A percentile compares a stretch with the other conserved stretches of the same genome.
Evolutionary conservation across 2,888 invertebrate genomes (phyloP).

Genomic region (Drosophila fungiperda): DNA sequence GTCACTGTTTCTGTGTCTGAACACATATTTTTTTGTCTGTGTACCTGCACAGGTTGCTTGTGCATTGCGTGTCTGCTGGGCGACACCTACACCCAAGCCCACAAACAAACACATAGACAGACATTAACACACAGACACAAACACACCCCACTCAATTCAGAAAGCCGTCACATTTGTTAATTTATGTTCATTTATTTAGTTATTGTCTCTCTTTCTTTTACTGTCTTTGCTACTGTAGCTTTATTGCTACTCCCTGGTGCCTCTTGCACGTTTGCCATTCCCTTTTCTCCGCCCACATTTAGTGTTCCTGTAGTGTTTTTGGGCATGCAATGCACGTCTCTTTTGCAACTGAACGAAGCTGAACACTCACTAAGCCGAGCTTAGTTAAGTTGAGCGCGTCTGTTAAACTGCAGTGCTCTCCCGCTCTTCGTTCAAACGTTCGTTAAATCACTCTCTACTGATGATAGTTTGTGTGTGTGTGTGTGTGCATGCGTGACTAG

Average conservation of each 20-base stretch:
- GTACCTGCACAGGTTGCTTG: conserved; percentile 22
- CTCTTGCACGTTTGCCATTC: conserved; percentile 18
- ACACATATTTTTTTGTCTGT: not conserved
- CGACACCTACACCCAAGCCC: conserved; percentile 14
- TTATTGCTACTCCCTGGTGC: conserved; percentile 19
- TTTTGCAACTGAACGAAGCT: conserved; percentile 23
- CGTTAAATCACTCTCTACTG: conserved; percentile 40
- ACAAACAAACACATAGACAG: conserved; percentile 11
- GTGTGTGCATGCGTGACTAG: conserved; percentile 70
- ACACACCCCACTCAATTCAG: conserved; percentile 24
- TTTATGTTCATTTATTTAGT: conserved; percentile 64
- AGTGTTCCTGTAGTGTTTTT: conserved; percentile 28
- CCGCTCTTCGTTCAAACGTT: conserved; percentile 9
- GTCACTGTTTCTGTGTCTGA: not conserved
- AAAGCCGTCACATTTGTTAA: conserved; percentile 38
- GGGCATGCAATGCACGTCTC: conserved; percentile 58
- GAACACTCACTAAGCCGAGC: conserved; percentile 49
- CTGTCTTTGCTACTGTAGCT: conserved; percentile 19
- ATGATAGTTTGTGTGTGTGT: conserved; percentile 17
- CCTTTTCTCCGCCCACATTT: conserved; percentile 3
- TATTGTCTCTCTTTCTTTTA: conserved; percentile 39
- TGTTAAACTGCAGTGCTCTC: conserved; percentile 55
- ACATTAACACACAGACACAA: not conserved
- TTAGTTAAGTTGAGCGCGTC: conserved; percentile 63
- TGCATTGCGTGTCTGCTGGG: conserved; percentile 49